Conservation (phyloP, 1,140 invertebrate genomes). For the Oncopodura yosiiana region DNA sequence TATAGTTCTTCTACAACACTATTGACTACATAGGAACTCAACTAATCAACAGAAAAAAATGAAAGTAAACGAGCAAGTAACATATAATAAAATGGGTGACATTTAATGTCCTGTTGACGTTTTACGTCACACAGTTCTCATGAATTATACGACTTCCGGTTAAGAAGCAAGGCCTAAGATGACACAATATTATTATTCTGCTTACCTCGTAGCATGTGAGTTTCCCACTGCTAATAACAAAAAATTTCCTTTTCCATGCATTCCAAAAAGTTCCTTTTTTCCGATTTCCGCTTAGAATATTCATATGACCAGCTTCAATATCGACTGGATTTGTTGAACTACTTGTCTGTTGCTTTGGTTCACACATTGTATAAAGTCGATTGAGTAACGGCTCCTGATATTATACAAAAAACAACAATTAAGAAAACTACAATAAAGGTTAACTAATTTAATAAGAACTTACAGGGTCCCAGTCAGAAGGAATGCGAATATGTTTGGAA, state of each 20-base stretch:
- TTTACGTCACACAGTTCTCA: too few species aligned
- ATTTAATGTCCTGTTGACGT: too few species aligned
- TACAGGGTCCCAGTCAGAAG: slow-evolving; percentile 33
- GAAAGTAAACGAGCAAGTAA: too few species aligned
- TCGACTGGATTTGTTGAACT: slow-evolving; percentile 9
- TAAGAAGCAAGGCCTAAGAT: too few species aligned
- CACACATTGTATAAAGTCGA: slow-evolving; percentile 21
- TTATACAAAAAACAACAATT: too few species aligned
- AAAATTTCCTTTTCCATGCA: slow-evolving; percentile 50
- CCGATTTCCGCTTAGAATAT: slow-evolving; percentile 31
- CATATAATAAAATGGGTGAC: too few species aligned
- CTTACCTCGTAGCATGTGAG: slow-evolving; percentile 46
- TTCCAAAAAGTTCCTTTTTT: slow-evolving; percentile 46
- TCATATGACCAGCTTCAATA: slow-evolving; percentile 23
- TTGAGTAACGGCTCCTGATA: slow-evolving; percentile 17
- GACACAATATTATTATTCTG: too few species aligned
- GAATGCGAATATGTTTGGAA: slow-evolving; percentile 32
- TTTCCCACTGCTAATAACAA: slow-evolving; percentile 45
- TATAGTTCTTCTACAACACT: too few species aligned
- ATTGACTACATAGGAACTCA: too few species aligned
- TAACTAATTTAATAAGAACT: background rate
- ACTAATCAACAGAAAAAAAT: too few species aligned
- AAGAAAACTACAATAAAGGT: background rate
- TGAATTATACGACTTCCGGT: too few species aligned
- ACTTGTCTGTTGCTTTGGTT: slow-evolving; percentile 17